Percentiles rank a stretch among this genome's conserved stretches.
Conservation (phyloP, 2,113 vertebrate species). For the Odontesthes bonariensis region DNA sequence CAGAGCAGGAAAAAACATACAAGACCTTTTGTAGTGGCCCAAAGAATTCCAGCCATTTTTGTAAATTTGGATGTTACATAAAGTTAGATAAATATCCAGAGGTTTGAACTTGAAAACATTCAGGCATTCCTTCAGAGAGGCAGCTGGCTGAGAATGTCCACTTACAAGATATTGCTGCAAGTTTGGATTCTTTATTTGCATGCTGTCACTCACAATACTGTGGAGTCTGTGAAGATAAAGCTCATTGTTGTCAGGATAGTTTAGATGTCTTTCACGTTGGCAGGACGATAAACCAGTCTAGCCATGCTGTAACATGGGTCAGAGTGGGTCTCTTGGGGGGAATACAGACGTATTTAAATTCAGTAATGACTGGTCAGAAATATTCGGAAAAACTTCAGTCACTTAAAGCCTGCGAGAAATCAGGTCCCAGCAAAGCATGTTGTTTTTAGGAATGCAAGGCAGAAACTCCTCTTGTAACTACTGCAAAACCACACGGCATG, state of each 20-base stretch:
- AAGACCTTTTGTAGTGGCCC: conserved; percentile 76
- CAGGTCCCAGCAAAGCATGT: not conserved
- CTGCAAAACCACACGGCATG: no score
- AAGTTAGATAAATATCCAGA: conserved; percentile 76
- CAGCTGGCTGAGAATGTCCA: conserved; percentile 38
- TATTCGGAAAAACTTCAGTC: no score
- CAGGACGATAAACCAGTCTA: conserved; percentile 18
- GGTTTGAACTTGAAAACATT: conserved; percentile 72
- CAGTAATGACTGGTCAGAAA: no score
- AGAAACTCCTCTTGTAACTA: not conserved
- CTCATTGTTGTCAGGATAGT: conserved; percentile 12
- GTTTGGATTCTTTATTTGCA: conserved; percentile 55
- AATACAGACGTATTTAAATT: no score
- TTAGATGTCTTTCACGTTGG: conserved; percentile 22
- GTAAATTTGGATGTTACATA: conserved; percentile 63
- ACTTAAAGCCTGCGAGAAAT: not conserved
- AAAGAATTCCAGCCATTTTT: conserved; percentile 81
- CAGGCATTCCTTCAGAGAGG: conserved; percentile 26
- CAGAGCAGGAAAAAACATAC: conserved; percentile 79
- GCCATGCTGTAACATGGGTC: not conserved
- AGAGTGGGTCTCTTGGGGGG: no score
- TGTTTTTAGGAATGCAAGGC: conserved; percentile 9
- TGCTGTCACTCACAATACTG: conserved; percentile 17
- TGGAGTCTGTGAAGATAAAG: not conserved
- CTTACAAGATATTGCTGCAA: conserved; percentile 26